Conservation (phyloP, 2,888 invertebrate species). For the Corbicula japonica region DNA sequence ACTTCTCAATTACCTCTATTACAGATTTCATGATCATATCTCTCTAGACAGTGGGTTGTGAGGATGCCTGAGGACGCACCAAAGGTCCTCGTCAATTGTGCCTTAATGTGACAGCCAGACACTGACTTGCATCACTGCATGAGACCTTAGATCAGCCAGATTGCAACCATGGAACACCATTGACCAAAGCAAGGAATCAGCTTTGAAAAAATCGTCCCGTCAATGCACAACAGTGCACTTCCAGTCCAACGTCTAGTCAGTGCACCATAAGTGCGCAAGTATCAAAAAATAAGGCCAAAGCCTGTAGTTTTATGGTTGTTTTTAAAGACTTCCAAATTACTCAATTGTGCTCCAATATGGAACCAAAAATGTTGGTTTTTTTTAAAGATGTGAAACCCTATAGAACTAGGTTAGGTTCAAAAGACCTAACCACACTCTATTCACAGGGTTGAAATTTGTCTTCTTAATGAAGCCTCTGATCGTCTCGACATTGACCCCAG, state of each 20-base stretch:
- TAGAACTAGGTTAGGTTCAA: slow-evolving; percentile 34
- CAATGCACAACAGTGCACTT: slow-evolving; percentile 4
- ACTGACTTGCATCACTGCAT: slow-evolving; percentile 28
- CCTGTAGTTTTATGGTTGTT: neutral
- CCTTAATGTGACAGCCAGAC: slow-evolving; percentile 42
- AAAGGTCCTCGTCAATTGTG: slow-evolving; percentile 32
- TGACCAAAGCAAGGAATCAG: slow-evolving; percentile 32
- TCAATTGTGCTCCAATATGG: no score
- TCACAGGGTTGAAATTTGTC: slow-evolving; percentile 14
- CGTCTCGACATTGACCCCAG: slow-evolving; percentile 44
- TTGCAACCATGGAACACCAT: slow-evolving; percentile 45
- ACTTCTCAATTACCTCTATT: slow-evolving; percentile 49
- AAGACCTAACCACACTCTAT: slow-evolving; percentile 34
- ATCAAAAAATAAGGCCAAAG: no score
- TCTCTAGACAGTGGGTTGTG: slow-evolving; percentile 32
- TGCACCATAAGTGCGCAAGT: slow-evolving; percentile 12
- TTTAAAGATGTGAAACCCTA: no score
- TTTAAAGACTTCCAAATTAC: neutral
- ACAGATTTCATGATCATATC: slow-evolving; percentile 20
- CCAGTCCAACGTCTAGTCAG: slow-evolving; percentile 33
- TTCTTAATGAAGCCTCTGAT: slow-evolving; percentile 32
- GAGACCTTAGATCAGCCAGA: slow-evolving; percentile 36
- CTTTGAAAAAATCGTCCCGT: slow-evolving; percentile 10
- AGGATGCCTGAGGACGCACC: slow-evolving; percentile 10
- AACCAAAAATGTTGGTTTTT: no score